Percentiles rank a stretch among this genome's conserved stretches.
These are phyloP conservation scores for Pseudochaenichthys georgianus DNA, from an alignment of 2,797 vertebrate species.

Conservation along the genomic window DNA sequence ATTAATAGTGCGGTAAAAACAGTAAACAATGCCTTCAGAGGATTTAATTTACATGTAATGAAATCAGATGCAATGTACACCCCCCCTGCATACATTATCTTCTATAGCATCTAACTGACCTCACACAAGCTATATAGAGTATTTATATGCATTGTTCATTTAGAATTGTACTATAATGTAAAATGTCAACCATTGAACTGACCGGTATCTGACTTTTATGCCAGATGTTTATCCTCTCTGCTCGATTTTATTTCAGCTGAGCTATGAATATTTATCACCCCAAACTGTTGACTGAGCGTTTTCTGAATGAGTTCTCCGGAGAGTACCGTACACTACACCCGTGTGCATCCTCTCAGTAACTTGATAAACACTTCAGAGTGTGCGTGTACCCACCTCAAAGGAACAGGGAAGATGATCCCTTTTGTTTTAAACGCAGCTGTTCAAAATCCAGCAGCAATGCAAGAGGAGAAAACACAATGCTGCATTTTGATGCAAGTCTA, in stretches of 20 bases:
- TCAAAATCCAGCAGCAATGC: slow-evolving; percentile 38
- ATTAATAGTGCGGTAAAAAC: background rate
- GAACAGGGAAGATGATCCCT: slow-evolving; percentile 40
- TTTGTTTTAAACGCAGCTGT: slow-evolving; percentile 43
- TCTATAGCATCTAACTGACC: slow-evolving; percentile 16
- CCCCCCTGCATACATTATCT: background rate
- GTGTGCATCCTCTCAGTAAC: slow-evolving; percentile 55
- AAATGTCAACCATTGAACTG: slow-evolving; percentile 13
- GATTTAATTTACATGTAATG: slow-evolving; percentile 16
- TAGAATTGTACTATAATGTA: background rate
- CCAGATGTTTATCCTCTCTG: slow-evolving; percentile 55
- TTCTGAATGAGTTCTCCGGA: slow-evolving; percentile 63
- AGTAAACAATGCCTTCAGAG: slow-evolving; percentile 8
- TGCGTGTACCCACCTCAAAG: slow-evolving; percentile 50
- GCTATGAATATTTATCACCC: slow-evolving; percentile 66
- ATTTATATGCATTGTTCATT: background rate
- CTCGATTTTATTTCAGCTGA: slow-evolving; percentile 50
- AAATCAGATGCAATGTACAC: background rate
- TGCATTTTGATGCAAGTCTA: slow-evolving; percentile 70
- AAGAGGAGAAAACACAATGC: slow-evolving; percentile 41
- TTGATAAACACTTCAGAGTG: slow-evolving; percentile 62
- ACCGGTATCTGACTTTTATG: slow-evolving; percentile 38
- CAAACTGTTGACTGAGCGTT: slow-evolving; percentile 72
- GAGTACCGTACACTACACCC: slow-evolving; percentile 28
- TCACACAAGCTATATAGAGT: background rate